Conservation (phyloP, 2,888 invertebrate species). For the Polydrusus cervinus region DNA sequence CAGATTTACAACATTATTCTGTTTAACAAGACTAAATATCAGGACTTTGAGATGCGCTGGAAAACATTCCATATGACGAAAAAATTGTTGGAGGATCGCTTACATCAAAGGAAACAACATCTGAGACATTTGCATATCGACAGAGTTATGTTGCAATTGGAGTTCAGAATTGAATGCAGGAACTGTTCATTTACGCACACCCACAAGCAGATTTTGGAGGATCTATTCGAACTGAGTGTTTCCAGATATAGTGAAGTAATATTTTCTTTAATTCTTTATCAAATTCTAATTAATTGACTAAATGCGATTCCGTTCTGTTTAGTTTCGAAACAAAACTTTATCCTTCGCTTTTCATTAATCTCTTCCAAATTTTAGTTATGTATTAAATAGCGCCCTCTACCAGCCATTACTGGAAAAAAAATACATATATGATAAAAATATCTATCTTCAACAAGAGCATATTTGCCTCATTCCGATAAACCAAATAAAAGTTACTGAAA, state of each 20-base stretch:
- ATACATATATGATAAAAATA: too few species aligned
- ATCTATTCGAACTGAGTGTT: slow-evolving; percentile 77
- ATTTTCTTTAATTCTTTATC: neutral
- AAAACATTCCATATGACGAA: slow-evolving; percentile 80
- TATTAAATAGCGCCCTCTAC: too few species aligned
- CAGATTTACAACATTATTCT: slow-evolving; percentile 81
- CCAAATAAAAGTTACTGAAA: too few species aligned
- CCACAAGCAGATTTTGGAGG: slow-evolving; percentile 76
- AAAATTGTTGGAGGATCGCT: slow-evolving; percentile 77
- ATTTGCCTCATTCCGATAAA: too few species aligned
- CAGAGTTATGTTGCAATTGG: slow-evolving; percentile 79
- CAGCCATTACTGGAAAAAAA: too few species aligned
- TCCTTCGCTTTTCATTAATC: too few species aligned
- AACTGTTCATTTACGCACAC: slow-evolving; percentile 75
- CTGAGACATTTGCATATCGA: slow-evolving; percentile 79
- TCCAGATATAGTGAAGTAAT: slow-evolving; percentile 80
- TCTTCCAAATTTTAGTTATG: too few species aligned
- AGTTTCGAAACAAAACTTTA: too few species aligned
- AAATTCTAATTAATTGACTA: too few species aligned
- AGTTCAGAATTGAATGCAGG: slow-evolving; percentile 72
- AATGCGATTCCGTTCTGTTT: too few species aligned
- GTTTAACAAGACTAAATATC: slow-evolving; percentile 74
- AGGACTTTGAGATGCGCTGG: slow-evolving; percentile 78
- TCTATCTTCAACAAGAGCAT: too few species aligned
- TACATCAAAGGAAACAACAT: slow-evolving; percentile 77